These are phyloP conservation scores for Myiotriccus ornatus DNA, from an alignment of 2,797 vertebrate genomes.

Conservation along the genomic window DNA sequence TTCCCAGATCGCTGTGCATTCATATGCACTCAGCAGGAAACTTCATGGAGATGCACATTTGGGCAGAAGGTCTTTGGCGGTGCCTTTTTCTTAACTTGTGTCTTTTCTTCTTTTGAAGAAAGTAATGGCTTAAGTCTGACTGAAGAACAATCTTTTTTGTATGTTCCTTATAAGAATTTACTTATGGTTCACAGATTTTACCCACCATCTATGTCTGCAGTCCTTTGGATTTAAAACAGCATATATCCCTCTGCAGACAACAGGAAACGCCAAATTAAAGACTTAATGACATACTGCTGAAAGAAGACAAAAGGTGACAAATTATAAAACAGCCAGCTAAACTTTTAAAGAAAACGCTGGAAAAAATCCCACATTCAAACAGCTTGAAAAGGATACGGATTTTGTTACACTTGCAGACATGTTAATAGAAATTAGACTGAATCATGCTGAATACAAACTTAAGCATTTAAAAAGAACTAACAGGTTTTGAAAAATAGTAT, in stretches of 20 bases:
- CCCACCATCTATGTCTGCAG: slow-evolving; percentile 77
- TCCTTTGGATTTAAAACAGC: slow-evolving; percentile 75
- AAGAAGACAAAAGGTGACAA: slow-evolving; percentile 78
- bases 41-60: slow-evolving; percentile 81
- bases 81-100: slow-evolving; percentile 83
- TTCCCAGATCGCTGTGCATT: slow-evolving; percentile 81
- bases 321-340: slow-evolving; percentile 72
- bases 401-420: slow-evolving; percentile 25
- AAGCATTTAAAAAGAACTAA: background rate
- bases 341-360: slow-evolving; percentile 48
- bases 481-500: background rate
- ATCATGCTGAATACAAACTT: background rate
- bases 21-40: slow-evolving; percentile 81
- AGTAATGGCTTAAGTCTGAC: slow-evolving; percentile 86
- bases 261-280: slow-evolving; percentile 81
- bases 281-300: slow-evolving; percentile 74
- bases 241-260: slow-evolving; percentile 73
- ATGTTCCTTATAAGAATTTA: slow-evolving; percentile 81
- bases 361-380: slow-evolving; percentile 23
- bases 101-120: slow-evolving; percentile 86
- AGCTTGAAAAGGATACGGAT: slow-evolving; percentile 40
- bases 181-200: slow-evolving; percentile 84
- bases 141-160: slow-evolving; percentile 83
- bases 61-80: slow-evolving; percentile 80
- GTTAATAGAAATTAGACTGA: slow-evolving; percentile 16